Evolutionary conservation across 64 coral and sea anemone species (phyloP).

Genomic region (Porites australiensis): DNA sequence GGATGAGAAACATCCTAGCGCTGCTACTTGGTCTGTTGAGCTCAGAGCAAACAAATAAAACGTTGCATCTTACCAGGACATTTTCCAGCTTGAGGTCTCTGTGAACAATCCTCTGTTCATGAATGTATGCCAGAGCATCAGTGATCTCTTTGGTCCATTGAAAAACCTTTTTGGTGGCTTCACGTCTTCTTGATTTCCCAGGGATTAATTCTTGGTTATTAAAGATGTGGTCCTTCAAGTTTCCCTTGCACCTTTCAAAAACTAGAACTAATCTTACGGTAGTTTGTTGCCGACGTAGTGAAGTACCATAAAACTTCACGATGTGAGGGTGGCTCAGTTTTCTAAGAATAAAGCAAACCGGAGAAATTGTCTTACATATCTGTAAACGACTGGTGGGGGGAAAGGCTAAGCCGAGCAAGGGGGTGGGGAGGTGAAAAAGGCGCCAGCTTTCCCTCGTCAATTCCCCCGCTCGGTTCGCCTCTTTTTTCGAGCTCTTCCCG

Average conservation of each 20-base stretch:
- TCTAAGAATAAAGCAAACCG: not conserved
- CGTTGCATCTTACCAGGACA: conserved; percentile 42
- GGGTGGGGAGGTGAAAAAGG: too few species aligned
- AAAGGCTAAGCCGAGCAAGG: too few species aligned
- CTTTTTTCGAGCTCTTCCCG: too few species aligned
- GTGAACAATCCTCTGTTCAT: conserved; percentile 17
- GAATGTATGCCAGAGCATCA: not conserved
- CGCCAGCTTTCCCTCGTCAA: too few species aligned
- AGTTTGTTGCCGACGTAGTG: not conserved
- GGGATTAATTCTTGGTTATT: not conserved
- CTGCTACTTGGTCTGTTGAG: too few species aligned
- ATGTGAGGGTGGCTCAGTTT: not conserved
- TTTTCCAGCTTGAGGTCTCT: conserved; percentile 31
- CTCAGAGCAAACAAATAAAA: not conserved
- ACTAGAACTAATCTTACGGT: not conserved
- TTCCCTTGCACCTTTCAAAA: conserved; percentile 26
- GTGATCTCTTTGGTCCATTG: conserved; percentile 37
- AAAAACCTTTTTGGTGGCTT: not conserved
- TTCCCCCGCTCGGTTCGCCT: too few species aligned
- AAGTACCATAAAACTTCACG: not conserved
- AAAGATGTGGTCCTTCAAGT: conserved; percentile 31
- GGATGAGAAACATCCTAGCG: too few species aligned
- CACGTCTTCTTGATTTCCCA: not conserved
- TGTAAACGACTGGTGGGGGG: too few species aligned
- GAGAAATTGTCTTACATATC: not conserved